These are phyloP conservation scores for Alethe castanea DNA, from an alignment of 2,113 vertebrate species.

Conservation along the genomic window DNA sequence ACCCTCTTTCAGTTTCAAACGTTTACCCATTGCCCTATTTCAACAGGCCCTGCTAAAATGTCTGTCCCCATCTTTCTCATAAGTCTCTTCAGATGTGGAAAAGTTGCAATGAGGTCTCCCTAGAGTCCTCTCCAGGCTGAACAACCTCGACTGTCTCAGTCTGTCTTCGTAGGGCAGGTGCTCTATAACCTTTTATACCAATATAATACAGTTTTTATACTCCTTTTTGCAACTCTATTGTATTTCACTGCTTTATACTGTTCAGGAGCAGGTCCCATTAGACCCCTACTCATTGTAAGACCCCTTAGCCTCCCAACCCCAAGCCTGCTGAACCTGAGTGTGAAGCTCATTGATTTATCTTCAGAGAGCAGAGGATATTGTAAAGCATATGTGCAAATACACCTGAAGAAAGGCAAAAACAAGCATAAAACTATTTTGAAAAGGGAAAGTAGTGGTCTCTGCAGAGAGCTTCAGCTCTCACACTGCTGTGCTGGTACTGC, in stretches of 20 bases:
- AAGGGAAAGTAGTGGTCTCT: background rate
- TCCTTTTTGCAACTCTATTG: background rate
- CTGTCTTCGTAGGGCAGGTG: background rate
- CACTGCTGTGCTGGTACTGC: background rate
- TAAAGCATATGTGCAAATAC: background rate
- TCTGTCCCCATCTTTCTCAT: background rate
- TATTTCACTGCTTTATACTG: accelerated
- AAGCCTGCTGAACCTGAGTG: background rate
- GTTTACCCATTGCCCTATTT: background rate
- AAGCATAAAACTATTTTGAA: background rate
- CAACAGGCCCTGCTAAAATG: background rate
- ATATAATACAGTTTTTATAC: background rate
- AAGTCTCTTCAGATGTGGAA: background rate
- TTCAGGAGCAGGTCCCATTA: accelerated
- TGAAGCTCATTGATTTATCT: background rate
- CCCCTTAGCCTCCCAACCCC: background rate
- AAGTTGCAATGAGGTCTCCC: background rate
- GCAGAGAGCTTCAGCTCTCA: background rate
- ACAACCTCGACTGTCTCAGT: background rate
- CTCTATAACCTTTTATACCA: background rate
- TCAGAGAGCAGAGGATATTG: background rate
- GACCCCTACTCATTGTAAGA: background rate
- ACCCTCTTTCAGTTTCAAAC: background rate
- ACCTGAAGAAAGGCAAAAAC: background rate
- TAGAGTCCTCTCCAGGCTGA: background rate